Percentiles rank a stretch among this genome's conserved stretches.
phyloP scores from a whole-genome alignment of 2,888 invertebrate species.

The Erpobdella octoculata region DNA sequence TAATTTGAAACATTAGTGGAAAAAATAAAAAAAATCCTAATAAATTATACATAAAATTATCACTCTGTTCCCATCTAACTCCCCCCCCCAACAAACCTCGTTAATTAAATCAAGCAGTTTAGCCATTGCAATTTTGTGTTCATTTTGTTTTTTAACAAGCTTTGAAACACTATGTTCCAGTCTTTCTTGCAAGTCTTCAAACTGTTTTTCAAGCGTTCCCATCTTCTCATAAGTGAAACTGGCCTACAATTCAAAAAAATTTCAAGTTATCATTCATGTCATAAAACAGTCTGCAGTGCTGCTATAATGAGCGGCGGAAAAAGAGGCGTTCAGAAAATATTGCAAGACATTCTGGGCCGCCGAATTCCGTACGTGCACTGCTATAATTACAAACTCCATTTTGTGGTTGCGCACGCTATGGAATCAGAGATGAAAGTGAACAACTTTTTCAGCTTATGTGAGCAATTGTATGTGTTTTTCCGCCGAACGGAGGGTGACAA shows the following conservation, averaged over 20 bases:
- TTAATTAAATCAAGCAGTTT: conserved; percentile 18
- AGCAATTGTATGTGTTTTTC: no score
- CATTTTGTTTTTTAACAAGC: conserved; percentile 20
- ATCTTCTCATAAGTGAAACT: conserved; percentile 21
- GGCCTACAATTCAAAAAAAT: not conserved
- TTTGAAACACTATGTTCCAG: conserved; percentile 6
- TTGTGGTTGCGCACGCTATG: no score
- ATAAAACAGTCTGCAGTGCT: not conserved
- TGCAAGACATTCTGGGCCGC: no score
- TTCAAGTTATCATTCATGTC: not conserved
- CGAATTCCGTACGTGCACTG: no score
- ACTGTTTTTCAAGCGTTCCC: conserved; percentile 3
- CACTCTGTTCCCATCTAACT: no score
- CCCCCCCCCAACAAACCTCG: conserved; percentile 2
- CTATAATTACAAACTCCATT: no score
- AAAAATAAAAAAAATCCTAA: no score
- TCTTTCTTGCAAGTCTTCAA: conserved; percentile 20
- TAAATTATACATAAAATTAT: no score
- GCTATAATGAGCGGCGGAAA: not conserved
- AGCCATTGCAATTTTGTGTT: conserved; percentile 16
- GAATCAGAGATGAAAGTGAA: no score
- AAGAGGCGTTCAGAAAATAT: not conserved
- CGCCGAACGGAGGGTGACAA: no score
- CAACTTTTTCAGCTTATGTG: no score
- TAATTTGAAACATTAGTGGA: no score